Percentiles rank a stretch among this genome's conserved stretches.
Evolutionary conservation across 2,113 vertebrate genomes (phyloP).

Genomic region (Holacanthus passer): DNA sequence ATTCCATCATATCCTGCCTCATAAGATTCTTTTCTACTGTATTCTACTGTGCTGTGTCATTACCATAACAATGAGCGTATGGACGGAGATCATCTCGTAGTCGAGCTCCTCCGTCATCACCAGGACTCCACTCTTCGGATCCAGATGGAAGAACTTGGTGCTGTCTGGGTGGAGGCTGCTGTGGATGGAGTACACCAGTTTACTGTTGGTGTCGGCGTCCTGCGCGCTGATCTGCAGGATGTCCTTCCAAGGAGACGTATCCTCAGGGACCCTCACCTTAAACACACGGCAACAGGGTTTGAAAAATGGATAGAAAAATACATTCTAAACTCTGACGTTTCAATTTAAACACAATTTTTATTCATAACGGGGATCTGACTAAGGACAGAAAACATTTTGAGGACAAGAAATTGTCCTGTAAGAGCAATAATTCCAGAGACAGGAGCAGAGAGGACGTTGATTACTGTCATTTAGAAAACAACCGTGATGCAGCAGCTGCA

Average conservation of each 20-base stretch:
- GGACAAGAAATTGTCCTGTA: neutral
- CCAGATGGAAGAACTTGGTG: slow-evolving; percentile 90
- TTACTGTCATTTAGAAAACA: slow-evolving; percentile 22
- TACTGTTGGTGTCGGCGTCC: slow-evolving; percentile 91
- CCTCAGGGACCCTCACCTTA: slow-evolving; percentile 88
- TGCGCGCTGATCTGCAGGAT: slow-evolving; percentile 89
- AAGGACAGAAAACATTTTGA: neutral
- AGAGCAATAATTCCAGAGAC: neutral
- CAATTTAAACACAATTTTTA: neutral
- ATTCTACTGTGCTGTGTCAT: neutral
- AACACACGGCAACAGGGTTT: neutral
- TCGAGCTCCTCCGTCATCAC: slow-evolving; percentile 89
- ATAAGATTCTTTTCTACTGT: neutral
- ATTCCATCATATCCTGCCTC: neutral
- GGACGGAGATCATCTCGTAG: slow-evolving; percentile 85
- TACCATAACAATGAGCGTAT: slow-evolving; percentile 94
- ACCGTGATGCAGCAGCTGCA: neutral
- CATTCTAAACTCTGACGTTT: neutral
- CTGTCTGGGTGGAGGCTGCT: slow-evolving; percentile 89
- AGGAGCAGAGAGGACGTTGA: neutral
- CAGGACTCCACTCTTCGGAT: slow-evolving; percentile 90
- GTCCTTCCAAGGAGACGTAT: slow-evolving; percentile 89
- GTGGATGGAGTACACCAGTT: slow-evolving; percentile 92
- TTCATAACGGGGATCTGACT: neutral
- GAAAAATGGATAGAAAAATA: neutral